Evolutionary conservation across 2,888 invertebrate genomes (phyloP).

Genomic region (Tetramorium bicarinatum): DNA sequence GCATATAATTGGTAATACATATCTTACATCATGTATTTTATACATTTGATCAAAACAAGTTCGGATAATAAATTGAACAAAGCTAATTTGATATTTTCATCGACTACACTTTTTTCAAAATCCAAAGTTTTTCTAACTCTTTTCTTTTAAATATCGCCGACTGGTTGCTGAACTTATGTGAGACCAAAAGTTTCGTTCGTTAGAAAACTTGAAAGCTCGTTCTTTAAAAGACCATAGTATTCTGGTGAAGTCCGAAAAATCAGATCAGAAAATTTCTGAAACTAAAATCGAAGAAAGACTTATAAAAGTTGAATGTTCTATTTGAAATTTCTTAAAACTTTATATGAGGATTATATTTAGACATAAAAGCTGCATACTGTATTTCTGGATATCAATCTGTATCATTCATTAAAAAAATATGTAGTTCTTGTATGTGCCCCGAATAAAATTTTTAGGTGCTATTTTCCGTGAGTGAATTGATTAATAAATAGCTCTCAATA

Average conservation of each 20-base stretch:
- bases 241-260: conserved; percentile 24
- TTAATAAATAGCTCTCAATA: neutral
- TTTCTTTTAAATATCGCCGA: conserved; percentile 5
- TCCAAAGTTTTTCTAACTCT: neutral
- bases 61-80: neutral
- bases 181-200: conserved; percentile 36
- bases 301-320: neutral
- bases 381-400: conserved; percentile 2
- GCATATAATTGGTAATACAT: neutral
- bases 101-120: neutral
- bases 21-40: neutral
- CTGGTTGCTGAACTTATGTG: conserved; percentile 5
- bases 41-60: neutral
- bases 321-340: neutral
- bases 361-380: neutral
- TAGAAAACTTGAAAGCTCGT: conserved; percentile 6
- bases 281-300: conserved; percentile 6
- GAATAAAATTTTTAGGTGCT: neutral
- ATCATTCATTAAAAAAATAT: conserved; percentile 8
- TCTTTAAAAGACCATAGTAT: conserved; percentile 26
- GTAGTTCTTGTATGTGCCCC: neutral
- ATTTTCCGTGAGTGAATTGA: neutral
- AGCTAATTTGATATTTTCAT: conserved; percentile 11
- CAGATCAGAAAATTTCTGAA: neutral
- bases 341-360: neutral